Percentiles rank a stretch among this genome's conserved stretches.
Conservation (phyloP, 2,888 invertebrate genomes). For the Idaea biselata region DNA sequence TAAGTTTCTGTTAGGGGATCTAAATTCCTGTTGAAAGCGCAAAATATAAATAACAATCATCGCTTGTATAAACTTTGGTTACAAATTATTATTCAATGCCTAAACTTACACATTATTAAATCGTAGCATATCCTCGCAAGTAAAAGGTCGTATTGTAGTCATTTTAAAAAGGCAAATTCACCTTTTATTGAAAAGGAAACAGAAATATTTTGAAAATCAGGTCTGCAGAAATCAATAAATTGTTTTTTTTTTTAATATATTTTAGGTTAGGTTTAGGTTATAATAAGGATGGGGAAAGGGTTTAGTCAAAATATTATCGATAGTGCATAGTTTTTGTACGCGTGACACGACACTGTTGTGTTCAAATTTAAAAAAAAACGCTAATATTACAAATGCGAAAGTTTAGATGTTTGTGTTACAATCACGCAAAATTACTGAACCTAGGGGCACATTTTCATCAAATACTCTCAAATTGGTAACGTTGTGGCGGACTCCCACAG, state of each 20-base stretch:
- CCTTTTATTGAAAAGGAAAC: conserved; percentile 2
- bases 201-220: not conserved
- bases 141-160: conserved; percentile 96
- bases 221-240: not conserved
- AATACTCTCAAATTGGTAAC: too few species aligned
- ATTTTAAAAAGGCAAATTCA: conserved; percentile 71
- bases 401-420: too few species aligned
- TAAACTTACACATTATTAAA: conserved; percentile 95
- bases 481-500: too few species aligned
- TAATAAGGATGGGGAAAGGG: conserved; percentile 1
- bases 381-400: too few species aligned
- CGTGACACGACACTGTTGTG: too few species aligned
- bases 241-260: not conserved
- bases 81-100: not conserved
- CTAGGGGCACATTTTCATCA: too few species aligned
- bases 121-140: conserved; percentile 95
- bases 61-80: conserved; percentile 1
- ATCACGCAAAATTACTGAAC: too few species aligned
- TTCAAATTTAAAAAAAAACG: too few species aligned
- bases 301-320: too few species aligned
- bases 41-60: conserved; percentile 6
- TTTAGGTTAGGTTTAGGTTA: not conserved
- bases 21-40: conserved; percentile 88
- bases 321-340: too few species aligned
- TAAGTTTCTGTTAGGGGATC: conserved; percentile 99